phyloP scores from a whole-genome alignment of 1,140 invertebrate species.

The Euschistus heros region DNA sequence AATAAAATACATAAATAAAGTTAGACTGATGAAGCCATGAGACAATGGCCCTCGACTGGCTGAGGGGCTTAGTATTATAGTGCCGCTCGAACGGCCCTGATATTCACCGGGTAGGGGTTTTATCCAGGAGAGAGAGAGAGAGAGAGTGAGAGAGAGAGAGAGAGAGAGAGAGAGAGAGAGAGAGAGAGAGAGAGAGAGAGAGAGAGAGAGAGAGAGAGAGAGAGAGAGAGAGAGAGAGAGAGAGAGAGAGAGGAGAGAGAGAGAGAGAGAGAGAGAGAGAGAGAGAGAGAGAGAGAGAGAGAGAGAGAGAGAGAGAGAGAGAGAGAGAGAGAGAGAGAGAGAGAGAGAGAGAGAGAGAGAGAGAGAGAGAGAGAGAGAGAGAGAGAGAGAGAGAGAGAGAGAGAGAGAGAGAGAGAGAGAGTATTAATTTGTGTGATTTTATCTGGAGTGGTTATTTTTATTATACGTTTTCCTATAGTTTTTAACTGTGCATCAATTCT shows the following conservation, averaged over 20 bases:
- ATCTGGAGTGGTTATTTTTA: too few species aligned
- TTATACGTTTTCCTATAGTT: too few species aligned
- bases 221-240: conserved; percentile 10
- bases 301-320: conserved; percentile 18
- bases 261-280: conserved; percentile 4
- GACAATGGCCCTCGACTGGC: too few species aligned
- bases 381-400: conserved; percentile 15
- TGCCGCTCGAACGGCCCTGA: too few species aligned
- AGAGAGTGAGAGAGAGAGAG: conserved; percentile 10
- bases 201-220: conserved; percentile 7
- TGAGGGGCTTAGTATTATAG: too few species aligned
- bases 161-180: conserved; percentile 7
- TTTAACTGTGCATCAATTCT: too few species aligned
- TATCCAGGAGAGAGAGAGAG: not conserved
- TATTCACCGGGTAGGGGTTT: too few species aligned
- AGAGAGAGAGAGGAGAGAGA: conserved; percentile 17
- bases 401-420: conserved; percentile 15
- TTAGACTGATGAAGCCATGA: too few species aligned
- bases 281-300: conserved; percentile 5
- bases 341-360: conserved; percentile 15
- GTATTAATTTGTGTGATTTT: too few species aligned
- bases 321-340: conserved; percentile 15
- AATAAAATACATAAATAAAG: too few species aligned
- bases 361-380: conserved; percentile 11
- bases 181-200: conserved; percentile 12